Base-by-base conservation (phyloP, 2,888 invertebrate genomes). In the Habroteleia sp. region DNA sequence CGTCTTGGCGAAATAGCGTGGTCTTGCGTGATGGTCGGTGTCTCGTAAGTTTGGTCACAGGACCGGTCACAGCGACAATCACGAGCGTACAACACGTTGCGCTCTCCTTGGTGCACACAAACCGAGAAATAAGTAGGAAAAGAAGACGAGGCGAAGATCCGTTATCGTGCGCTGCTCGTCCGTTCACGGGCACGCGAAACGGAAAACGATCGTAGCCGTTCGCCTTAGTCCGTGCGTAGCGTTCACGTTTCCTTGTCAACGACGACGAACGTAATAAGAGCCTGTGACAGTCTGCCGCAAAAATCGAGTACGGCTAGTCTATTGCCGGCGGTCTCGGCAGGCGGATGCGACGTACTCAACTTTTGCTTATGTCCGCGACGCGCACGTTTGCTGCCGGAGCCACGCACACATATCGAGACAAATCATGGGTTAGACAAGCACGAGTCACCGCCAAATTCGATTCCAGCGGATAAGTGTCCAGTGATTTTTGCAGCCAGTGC, bases 281-380 rank as follows among this genome's bases (percentile, higher is more conserved):
- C 33, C 41, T 16, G 37, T 11, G 52, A 42, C 37, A 17, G 33
- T 48, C 56, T 56, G 35, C 54, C 56, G 56, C 56, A 17, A 68
- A 46, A 37, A 46, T 42, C 58, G 68, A 68, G 71, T 37, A n/a
- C n/a, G n/a, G 63, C 41, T 72, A 72, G 72, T 72, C 72, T 56
- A 72, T 72, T 63, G 72, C 72, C 63, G 72, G 63, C 72, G 50
- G 72, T 56, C 72, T 65, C 72, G 63, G 72, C 63, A 54, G 71
- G 46, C 71, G 65, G 65, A 44, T 37, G 65, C 44, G 39, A 31
- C 50, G n/a, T 11, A 44, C 39, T 48, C 29, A 10, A 13, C 27
- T 13, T 31, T 25, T 42, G 42, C 11, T 44, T 44, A n/a, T n/a
- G n/a, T 6, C 20, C 17, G 8, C 8, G 29, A n/a, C n/a, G n/a